A percentile compares a stretch with the other conserved stretches of the same genome.
Evolutionary conservation across 2,888 invertebrate species (phyloP).

Genomic region (Hirtodrosophila trivittata): DNA sequence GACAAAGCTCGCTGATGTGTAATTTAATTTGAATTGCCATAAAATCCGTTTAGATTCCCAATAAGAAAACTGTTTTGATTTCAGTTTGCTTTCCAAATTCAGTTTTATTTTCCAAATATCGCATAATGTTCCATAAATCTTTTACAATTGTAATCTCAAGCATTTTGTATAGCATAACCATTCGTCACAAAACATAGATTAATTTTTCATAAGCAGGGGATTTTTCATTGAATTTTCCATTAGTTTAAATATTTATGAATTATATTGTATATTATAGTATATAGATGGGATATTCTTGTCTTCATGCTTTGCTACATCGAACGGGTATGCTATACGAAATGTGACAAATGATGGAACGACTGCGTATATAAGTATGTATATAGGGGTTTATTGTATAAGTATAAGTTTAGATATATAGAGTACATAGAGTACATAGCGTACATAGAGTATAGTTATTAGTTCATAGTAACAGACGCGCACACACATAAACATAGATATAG

Average conservation of each 20-base stretch:
- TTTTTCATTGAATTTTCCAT: too few species aligned
- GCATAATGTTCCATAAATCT: slow-evolving; percentile 33
- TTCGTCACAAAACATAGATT: slow-evolving; percentile 5
- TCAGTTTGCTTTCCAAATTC: slow-evolving; percentile 32
- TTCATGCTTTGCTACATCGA: not conserved
- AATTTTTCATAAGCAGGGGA: not conserved
- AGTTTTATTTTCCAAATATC: slow-evolving; percentile 42
- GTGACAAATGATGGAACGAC: slow-evolving; percentile 14
- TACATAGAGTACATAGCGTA: not conserved
- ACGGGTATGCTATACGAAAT: slow-evolving; percentile 13
- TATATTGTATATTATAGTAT: not conserved
- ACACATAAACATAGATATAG: slow-evolving; percentile 27
- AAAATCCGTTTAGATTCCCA: too few species aligned
- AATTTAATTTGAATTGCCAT: too few species aligned
- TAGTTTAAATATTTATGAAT: too few species aligned
- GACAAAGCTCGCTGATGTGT: too few species aligned
- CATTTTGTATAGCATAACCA: slow-evolving; percentile 29
- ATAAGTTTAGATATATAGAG: slow-evolving; percentile 3
- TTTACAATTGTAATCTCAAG: slow-evolving; percentile 15
- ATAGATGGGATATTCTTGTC: too few species aligned
- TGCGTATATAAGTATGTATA: slow-evolving; percentile 11
- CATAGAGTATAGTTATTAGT: slow-evolving; percentile 1
- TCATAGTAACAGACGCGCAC: slow-evolving; percentile 2
- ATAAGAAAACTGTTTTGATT: not conserved
- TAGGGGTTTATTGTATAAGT: slow-evolving; percentile 1